phyloP scores from a whole-genome alignment of 2,797 vertebrate genomes.

The Anguilla obscura region DNA sequence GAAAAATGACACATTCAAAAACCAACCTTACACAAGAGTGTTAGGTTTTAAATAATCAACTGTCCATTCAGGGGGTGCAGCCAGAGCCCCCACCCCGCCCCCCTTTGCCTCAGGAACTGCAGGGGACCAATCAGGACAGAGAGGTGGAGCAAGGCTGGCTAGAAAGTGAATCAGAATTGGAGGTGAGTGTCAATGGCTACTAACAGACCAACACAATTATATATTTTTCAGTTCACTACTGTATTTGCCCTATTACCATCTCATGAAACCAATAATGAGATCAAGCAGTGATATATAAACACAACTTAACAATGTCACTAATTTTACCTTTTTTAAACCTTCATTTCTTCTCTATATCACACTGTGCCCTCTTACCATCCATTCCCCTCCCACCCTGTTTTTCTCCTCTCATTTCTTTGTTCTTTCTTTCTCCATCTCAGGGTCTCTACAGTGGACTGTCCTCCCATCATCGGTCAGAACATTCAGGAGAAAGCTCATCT shows the following conservation, averaged over 20 bases:
- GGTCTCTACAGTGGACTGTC: constrained; percentile 20
- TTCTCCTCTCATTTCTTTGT: constrained; percentile 28
- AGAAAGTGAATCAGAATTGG: constrained; percentile 48
- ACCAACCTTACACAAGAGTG: neutral
- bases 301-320: constrained; percentile 39
- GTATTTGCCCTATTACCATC: neutral
- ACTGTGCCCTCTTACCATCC: neutral
- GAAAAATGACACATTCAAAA: neutral
- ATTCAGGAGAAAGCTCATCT: constrained; percentile 4
- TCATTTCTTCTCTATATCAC: neutral
- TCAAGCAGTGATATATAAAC: constrained; percentile 23
- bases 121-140: constrained; percentile 50
- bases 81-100: constrained; percentile 66
- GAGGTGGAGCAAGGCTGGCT: constrained; percentile 51
- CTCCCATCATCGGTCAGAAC: constrained; percentile 3
- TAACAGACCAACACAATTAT: neutral
- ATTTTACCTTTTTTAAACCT: constrained; percentile 30
- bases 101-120: constrained; percentile 69
- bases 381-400: constrained; percentile 29
- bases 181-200: constrained; percentile 53
- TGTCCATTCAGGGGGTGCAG: constrained; percentile 57
- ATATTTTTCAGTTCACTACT: neutral
- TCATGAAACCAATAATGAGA: neutral
- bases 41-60: constrained; percentile 23
- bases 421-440: constrained; percentile 23